Conservation (phyloP, 2,888 invertebrate species). For the Caenorhabditis plicata region DNA sequence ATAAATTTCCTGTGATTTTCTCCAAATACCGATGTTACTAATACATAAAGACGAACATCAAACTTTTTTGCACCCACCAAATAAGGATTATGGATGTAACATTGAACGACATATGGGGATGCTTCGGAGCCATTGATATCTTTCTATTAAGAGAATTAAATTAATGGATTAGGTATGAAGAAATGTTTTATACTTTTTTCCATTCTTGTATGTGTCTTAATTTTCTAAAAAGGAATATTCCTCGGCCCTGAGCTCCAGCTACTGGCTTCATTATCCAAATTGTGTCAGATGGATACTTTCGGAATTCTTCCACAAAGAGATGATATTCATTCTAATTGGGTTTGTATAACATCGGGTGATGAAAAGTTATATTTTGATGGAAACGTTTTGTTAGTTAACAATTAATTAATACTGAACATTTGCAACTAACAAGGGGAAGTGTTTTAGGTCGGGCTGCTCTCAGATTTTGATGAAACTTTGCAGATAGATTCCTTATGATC, state of each 20-base stretch:
- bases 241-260: constrained; percentile 72
- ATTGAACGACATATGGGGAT: constrained; percentile 70
- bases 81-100: constrained; percentile 72
- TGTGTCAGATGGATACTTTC: constrained; percentile 69
- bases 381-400: constrained; percentile 52
- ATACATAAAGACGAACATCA: constrained; percentile 73
- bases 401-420: too few species aligned
- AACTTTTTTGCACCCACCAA: constrained; percentile 73
- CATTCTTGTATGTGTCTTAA: constrained; percentile 70
- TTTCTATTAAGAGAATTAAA: constrained; percentile 38
- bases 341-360: too few species aligned
- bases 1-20: not conserved
- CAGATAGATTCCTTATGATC: too few species aligned
- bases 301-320: constrained; percentile 73
- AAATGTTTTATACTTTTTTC: constrained; percentile 66
- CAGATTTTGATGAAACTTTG: too few species aligned
- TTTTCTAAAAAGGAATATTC: constrained; percentile 73
- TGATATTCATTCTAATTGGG: constrained; percentile 72
- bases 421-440: too few species aligned
- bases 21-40: constrained; percentile 69
- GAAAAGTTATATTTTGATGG: not conserved
- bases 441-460: too few species aligned
- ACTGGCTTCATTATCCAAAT: constrained; percentile 76
- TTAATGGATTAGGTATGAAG: constrained; percentile 38
- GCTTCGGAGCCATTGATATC: constrained; percentile 48